A percentile compares a stretch with the other conserved stretches of the same genome.
These are phyloP conservation scores for Ranitomeya variabilis DNA, from an alignment of 2,113 vertebrate species.

Conservation along the genomic window DNA sequence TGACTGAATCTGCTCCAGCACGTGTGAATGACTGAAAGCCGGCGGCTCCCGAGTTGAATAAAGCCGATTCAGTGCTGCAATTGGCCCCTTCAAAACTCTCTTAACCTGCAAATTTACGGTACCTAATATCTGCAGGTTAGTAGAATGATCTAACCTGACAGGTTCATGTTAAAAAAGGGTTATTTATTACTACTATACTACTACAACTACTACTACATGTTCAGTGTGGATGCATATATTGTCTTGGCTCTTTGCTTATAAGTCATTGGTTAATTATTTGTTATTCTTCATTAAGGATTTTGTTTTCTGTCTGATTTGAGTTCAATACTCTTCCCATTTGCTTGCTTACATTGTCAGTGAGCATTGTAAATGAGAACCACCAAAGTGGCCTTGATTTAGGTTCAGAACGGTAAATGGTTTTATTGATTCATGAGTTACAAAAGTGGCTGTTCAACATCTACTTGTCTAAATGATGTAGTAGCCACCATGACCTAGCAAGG, in stretches of 20 bases:
- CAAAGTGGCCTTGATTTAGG: neutral
- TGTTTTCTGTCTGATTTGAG: neutral
- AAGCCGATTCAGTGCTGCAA: too few species aligned
- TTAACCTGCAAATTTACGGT: too few species aligned
- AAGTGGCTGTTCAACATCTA: neutral
- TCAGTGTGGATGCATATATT: neutral
- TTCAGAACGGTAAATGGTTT: constrained; percentile 3
- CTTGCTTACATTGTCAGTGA: neutral
- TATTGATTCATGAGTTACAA: constrained; percentile 24
- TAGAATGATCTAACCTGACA: too few species aligned
- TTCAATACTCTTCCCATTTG: neutral
- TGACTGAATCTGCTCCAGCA: too few species aligned
- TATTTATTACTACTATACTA: too few species aligned
- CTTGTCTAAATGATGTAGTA: neutral
- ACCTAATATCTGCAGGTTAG: too few species aligned
- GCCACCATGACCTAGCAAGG: constrained; percentile 25
- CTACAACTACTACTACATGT: too few species aligned
- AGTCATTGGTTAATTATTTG: neutral
- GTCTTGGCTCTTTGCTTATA: neutral
- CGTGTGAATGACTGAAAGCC: too few species aligned
- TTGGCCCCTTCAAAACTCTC: too few species aligned
- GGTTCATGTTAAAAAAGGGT: too few species aligned
- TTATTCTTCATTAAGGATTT: neutral
- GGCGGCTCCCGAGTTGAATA: too few species aligned
- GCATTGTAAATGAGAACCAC: neutral